phyloP scores from a whole-genome alignment of 2,797 vertebrate genomes.

The Schizothorax lantsangensis region DNA sequence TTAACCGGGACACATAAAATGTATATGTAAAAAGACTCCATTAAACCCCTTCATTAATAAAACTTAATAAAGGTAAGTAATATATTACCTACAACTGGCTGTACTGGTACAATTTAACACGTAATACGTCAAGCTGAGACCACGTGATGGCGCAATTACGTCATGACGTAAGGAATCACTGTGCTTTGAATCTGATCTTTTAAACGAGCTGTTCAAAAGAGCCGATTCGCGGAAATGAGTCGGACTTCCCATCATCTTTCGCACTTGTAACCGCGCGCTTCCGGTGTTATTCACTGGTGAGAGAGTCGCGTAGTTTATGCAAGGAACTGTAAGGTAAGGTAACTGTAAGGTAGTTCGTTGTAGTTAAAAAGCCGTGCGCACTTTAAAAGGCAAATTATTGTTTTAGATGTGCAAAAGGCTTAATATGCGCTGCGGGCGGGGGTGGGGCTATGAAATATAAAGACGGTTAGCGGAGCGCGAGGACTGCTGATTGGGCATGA shows the following conservation, averaged over 20 bases:
- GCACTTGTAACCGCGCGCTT: slow-evolving; percentile 73
- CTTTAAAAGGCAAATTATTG: not conserved
- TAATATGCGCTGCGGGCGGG: not conserved
- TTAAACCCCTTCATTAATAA: not conserved
- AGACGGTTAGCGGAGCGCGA: slow-evolving; percentile 34
- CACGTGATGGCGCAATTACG: not conserved
- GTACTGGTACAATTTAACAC: not conserved
- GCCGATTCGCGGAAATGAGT: slow-evolving; percentile 4
- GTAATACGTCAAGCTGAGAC: not conserved
- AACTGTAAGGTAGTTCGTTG: not conserved
- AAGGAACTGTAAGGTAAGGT: not conserved
- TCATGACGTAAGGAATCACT: slow-evolving; percentile 14
- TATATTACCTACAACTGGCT: not conserved
- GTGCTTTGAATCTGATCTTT: not conserved
- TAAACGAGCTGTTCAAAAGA: slow-evolving; percentile 17
- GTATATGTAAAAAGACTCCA: not conserved
- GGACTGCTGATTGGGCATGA: slow-evolving; percentile 20
- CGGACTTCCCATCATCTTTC: slow-evolving; percentile 6
- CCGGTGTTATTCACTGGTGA: slow-evolving; percentile 65
- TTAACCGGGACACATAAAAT: not conserved
- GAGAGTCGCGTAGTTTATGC: not conserved
- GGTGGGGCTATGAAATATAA: not conserved
- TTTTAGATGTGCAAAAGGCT: not conserved
- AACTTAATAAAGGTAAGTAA: not conserved
- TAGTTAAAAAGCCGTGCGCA: not conserved